These are phyloP conservation scores for Tipula vernalis DNA, from an alignment of 2,888 invertebrate genomes.

Conservation along the genomic window DNA sequence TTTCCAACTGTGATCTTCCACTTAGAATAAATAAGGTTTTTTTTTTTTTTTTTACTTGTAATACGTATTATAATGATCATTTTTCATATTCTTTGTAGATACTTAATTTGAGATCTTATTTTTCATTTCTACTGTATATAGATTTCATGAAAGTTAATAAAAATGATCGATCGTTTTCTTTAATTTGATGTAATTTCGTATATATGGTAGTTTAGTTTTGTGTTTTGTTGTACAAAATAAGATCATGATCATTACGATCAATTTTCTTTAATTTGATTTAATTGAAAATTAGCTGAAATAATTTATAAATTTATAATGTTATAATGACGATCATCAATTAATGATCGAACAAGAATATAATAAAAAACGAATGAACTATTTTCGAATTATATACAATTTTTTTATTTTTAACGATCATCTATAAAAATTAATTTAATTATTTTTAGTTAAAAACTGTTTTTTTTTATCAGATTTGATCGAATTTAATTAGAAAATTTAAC, in stretches of 20 bases:
- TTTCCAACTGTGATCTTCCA: constrained; percentile 4
- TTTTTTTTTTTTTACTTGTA: background rate
- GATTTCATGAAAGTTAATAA: background rate
- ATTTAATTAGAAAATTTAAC: background rate
- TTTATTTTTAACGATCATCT: background rate
- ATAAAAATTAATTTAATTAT: background rate
- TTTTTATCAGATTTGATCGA: background rate
- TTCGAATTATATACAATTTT: background rate
- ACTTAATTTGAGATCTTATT: background rate
- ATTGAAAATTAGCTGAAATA: background rate
- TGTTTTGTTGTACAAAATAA: background rate
- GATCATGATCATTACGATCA: background rate
- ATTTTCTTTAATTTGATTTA: background rate
- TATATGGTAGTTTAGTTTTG: background rate
- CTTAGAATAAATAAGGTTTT: background rate
- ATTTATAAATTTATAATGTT: background rate
- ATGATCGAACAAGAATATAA: background rate
- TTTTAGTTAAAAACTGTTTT: background rate
- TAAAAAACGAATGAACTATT: background rate
- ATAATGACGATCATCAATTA: background rate
- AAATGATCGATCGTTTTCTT: background rate
- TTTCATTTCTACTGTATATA: background rate
- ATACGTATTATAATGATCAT: background rate
- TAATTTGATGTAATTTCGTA: background rate
- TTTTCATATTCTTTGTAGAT: background rate